phyloP scores from a whole-genome alignment of 2,113 vertebrate species.

The Odontesthes bonariensis region DNA sequence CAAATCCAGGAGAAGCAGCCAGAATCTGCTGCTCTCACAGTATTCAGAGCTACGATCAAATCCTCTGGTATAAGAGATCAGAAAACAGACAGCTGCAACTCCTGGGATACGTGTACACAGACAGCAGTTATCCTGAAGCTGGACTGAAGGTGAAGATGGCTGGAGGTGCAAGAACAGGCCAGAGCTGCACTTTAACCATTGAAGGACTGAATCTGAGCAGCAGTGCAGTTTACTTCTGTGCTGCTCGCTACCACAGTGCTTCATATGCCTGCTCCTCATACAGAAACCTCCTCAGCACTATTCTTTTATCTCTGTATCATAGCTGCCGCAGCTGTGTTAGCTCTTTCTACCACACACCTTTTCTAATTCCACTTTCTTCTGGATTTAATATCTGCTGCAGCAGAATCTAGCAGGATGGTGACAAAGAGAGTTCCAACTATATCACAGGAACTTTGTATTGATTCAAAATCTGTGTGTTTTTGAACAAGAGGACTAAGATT shows the following conservation, averaged over 20 bases:
- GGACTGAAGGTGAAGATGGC: background rate
- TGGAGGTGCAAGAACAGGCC: background rate
- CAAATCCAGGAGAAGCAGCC: background rate
- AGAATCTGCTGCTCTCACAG: constrained; percentile 55
- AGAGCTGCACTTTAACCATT: background rate
- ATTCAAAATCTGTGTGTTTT: too few species aligned
- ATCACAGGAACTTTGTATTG: too few species aligned
- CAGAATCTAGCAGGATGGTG: too few species aligned
- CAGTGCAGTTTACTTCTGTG: constrained; percentile 44
- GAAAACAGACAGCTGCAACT: constrained; percentile 16
- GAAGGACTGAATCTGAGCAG: background rate
- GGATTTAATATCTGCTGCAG: too few species aligned
- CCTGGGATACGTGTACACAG: constrained; percentile 44
- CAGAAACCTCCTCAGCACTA: constrained; percentile 29
- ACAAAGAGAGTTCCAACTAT: too few species aligned
- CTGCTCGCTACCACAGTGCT: background rate
- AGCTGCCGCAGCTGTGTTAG: background rate
- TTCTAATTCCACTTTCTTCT: too few species aligned
- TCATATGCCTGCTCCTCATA: background rate
- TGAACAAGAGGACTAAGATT: too few species aligned
- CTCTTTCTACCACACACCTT: too few species aligned
- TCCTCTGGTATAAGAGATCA: constrained; percentile 64
- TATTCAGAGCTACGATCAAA: background rate
- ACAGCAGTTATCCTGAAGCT: background rate
- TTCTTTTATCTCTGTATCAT: background rate